phyloP scores from a whole-genome alignment of 2,888 invertebrate genomes.

The Clunio marinus region DNA sequence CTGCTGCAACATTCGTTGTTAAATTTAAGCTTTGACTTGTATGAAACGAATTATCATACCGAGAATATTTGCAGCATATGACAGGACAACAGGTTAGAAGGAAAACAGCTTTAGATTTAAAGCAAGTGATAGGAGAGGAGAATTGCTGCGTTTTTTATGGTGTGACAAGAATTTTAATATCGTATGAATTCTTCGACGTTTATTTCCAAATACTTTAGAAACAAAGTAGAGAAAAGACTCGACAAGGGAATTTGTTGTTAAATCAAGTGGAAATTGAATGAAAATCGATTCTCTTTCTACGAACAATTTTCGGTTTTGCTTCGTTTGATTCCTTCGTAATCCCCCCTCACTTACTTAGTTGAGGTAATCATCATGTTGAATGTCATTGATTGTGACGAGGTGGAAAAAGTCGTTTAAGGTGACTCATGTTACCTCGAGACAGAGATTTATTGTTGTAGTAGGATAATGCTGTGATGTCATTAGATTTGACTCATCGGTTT shows the following conservation, averaged over 20 bases:
- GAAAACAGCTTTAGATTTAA: background rate
- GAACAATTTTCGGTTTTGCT: conserved; percentile 22
- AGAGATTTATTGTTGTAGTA: conserved; percentile 23
- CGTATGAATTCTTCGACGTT: background rate
- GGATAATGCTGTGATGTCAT: conserved; percentile 6
- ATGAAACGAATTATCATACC: background rate
- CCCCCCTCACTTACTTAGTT: conserved; percentile 2
- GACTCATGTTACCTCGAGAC: conserved; percentile 31
- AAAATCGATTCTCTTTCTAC: conserved; percentile 28
- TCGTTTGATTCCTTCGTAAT: conserved; percentile 14
- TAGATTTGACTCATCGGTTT: conserved; percentile 19
- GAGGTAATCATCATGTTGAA: conserved; percentile 34
- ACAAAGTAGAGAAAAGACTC: background rate
- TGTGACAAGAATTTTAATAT: conserved; percentile 33
- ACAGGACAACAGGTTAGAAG: conserved; percentile 32
- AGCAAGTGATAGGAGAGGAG: background rate
- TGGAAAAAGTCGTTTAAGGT: conserved; percentile 37
- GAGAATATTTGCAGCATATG: background rate
- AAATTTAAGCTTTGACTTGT: background rate
- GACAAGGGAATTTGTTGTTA: conserved; percentile 29
- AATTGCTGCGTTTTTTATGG: background rate
- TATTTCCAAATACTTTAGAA: background rate
- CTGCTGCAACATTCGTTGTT: background rate
- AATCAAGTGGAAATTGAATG: conserved; percentile 38
- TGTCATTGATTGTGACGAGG: conserved; percentile 38